Conservation (phyloP, 2,797 vertebrate species). For the Thamnophis elegans region DNA sequence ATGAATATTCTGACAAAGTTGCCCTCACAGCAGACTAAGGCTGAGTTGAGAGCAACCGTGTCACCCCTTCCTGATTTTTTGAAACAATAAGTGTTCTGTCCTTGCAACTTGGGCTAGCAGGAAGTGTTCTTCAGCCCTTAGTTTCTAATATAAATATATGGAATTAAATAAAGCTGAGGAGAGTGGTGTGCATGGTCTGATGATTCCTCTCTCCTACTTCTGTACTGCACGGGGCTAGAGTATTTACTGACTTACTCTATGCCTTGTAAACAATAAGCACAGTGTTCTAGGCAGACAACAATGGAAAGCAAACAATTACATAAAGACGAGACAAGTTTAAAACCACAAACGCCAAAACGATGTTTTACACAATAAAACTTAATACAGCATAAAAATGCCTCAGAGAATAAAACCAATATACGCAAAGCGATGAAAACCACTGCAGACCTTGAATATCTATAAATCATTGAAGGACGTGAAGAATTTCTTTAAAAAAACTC, state of each 20-base stretch:
- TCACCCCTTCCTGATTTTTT: neutral
- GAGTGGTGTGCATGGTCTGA: neutral
- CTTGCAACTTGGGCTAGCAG: neutral
- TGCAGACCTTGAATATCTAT: neutral
- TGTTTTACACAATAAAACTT: neutral
- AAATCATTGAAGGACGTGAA: neutral
- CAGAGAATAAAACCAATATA: neutral
- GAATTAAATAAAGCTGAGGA: neutral
- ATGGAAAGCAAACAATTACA: neutral
- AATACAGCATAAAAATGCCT: neutral
- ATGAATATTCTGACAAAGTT: neutral
- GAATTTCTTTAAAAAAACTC: neutral
- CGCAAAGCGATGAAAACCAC: neutral
- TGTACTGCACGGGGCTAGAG: constrained; percentile 31
- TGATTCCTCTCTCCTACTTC: neutral
- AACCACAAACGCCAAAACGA: neutral
- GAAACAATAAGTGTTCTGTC: neutral
- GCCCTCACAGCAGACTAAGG: neutral
- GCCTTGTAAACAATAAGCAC: neutral
- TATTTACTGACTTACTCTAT: constrained; percentile 5
- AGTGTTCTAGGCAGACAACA: neutral
- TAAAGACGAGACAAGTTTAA: neutral
- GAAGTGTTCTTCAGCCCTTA: neutral
- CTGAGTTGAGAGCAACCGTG: neutral
- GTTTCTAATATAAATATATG: neutral